Base-by-base conservation (phyloP, 2,888 invertebrate species). In the Muschampia plurimacula region DNA sequence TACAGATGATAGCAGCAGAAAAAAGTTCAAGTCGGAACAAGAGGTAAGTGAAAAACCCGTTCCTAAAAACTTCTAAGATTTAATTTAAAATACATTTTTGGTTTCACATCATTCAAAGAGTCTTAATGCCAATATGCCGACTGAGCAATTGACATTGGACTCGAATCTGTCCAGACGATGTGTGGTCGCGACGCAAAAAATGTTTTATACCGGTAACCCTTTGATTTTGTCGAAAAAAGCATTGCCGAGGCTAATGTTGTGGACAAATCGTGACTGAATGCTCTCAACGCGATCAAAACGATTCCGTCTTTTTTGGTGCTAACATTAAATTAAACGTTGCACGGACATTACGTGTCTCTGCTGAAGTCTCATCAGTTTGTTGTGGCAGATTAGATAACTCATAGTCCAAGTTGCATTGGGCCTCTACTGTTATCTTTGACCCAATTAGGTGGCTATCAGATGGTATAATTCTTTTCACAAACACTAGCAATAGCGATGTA, bases 1-100 rank as follows among this genome's bases (percentile, higher is more conserved):
- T 93, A 72, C 93, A 94, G 94, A 93, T 92, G 93, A 93, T 83
- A 93, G 92, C 85, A 90, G 90, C 78, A 87, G 94, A 83, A 87
- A 91, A 81, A 90, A 88, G 80, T 89, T 92, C 74, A 86, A 91
- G 75, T 89, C 92, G 74, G 94, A 94, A 80, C 89, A 92, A 81
- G 92, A 93, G 93, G 94, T 94, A 84, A 81, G 87, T 79, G 22
- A 32, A 60, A 39, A 13, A 28, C 0, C 6, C 13, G 32, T 28
- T 32, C 32, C 2, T 55, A 7, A 55, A 55, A 3, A 55, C 4
- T 3, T 28, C 7, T 52, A 0, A 52, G 6, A 52, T 52, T 15
- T 52, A 4, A 7, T 52, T 52, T 7, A 4, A 46, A 22, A 55
- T 55, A 55, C 9, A 13, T 55, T 13, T 22, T 7, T 55, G 9